Percentiles rank a stretch among this genome's conserved stretches.
phyloP scores from a whole-genome alignment of 2,888 invertebrate genomes.

The Agrenia bidenticulata region DNA sequence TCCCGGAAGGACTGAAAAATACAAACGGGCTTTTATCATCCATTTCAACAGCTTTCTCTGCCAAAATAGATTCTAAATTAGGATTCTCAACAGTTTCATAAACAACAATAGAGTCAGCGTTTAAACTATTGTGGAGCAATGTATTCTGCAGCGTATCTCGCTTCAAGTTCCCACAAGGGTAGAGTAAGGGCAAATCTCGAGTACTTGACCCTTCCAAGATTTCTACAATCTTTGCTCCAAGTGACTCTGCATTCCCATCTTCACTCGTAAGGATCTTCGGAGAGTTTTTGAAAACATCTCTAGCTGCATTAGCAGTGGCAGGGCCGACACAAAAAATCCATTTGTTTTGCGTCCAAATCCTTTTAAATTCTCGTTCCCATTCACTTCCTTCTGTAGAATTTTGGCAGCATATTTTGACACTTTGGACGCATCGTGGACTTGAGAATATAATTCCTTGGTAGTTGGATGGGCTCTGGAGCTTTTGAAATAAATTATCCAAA shows the following conservation, averaged over 20 bases:
- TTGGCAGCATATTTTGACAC: constrained; percentile 8
- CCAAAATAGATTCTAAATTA: constrained; percentile 10
- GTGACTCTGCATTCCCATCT: constrained; percentile 13
- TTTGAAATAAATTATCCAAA: constrained; percentile 1
- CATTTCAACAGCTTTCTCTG: not conserved
- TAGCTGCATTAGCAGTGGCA: constrained; percentile 22
- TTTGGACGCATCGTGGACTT: constrained; percentile 22
- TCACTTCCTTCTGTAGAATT: not conserved
- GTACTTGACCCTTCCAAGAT: not conserved
- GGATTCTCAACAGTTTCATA: constrained; percentile 22
- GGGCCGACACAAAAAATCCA: constrained; percentile 24
- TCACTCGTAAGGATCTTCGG: constrained; percentile 1
- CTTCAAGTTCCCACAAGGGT: constrained; percentile 24
- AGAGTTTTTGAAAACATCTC: constrained; percentile 9
- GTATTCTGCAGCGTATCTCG: constrained; percentile 16
- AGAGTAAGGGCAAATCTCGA: constrained; percentile 1
- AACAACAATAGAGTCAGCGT: constrained; percentile 11
- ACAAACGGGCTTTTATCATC: constrained; percentile 10
- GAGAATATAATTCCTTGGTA: constrained; percentile 22
- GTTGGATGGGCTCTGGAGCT: not conserved
- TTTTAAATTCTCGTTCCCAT: not conserved
- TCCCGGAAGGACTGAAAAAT: constrained; percentile 24
- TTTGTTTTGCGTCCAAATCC: constrained; percentile 5
- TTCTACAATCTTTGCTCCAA: constrained; percentile 1
- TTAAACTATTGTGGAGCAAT: not conserved